phyloP scores from a whole-genome alignment of 2,113 vertebrate genomes.

The Urocynchramus pylzowi region DNA sequence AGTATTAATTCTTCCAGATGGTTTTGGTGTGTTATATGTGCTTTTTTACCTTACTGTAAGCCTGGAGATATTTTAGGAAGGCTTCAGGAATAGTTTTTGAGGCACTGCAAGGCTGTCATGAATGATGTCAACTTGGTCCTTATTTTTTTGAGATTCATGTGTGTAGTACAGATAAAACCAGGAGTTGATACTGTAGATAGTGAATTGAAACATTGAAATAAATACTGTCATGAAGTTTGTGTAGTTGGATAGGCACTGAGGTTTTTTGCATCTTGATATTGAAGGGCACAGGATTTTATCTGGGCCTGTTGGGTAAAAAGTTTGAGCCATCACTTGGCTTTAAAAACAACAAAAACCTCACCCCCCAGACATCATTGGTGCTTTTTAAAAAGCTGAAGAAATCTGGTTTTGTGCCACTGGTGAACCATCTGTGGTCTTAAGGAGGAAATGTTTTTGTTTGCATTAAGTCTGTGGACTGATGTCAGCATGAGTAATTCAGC shows the following conservation, averaged over 20 bases:
- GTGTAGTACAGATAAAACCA: background rate
- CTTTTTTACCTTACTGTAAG: background rate
- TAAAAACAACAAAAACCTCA: background rate
- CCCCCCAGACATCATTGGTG: background rate
- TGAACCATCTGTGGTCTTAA: background rate
- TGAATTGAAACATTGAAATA: background rate
- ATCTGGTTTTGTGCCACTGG: background rate
- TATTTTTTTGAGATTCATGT: background rate
- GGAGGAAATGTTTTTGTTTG: background rate
- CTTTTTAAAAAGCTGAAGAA: background rate
- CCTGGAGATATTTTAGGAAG: background rate
- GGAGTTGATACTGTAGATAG: background rate
- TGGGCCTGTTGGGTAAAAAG: background rate
- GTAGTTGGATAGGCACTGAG: background rate
- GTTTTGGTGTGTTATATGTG: background rate
- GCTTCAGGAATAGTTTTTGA: background rate
- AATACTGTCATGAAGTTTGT: background rate
- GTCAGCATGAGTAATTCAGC: background rate
- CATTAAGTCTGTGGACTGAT: slow-evolving; percentile 13
- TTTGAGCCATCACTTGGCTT: background rate
- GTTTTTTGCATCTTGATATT: fast-evolving
- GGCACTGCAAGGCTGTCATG: background rate
- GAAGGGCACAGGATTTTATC: background rate
- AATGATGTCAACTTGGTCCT: background rate
- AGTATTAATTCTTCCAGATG: background rate